Percentiles rank a stretch among this genome's conserved stretches.
Evolutionary conservation across 2,113 vertebrate species (phyloP).

Genomic region (Halcyon senegalensis): DNA sequence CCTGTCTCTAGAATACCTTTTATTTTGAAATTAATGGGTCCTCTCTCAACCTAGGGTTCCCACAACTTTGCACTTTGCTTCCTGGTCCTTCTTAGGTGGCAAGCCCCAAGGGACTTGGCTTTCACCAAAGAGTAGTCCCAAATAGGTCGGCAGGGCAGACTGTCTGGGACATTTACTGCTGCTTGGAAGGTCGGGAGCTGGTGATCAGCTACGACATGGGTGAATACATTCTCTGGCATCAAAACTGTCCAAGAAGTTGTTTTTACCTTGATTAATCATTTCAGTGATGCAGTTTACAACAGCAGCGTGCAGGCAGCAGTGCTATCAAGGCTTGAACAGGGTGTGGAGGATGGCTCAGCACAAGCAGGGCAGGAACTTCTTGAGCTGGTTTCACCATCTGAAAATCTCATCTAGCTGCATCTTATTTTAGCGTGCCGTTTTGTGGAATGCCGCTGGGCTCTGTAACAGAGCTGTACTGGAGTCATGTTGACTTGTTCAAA

Average conservation of each 20-base stretch:
- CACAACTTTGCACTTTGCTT: background rate
- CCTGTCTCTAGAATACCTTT: conserved; percentile 8
- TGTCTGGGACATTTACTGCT: background rate
- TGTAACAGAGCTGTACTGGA: background rate
- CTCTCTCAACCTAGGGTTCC: background rate
- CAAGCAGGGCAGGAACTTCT: background rate
- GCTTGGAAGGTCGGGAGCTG: background rate
- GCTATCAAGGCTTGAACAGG: background rate
- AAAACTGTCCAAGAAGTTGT: background rate
- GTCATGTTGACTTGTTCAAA: background rate
- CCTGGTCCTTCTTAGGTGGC: accelerated
- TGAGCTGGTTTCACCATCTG: background rate
- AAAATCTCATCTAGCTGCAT: background rate
- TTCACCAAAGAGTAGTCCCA: background rate
- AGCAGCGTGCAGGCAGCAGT: accelerated
- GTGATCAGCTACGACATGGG: background rate
- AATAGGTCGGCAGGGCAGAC: background rate
- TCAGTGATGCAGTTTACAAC: background rate
- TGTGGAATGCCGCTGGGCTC: background rate
- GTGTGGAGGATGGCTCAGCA: background rate
- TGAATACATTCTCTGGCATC: background rate
- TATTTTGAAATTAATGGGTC: background rate
- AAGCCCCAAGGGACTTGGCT: background rate
- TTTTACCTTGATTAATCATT: background rate
- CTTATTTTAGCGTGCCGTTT: background rate